Conservation (phyloP, 2,888 invertebrate genomes). For the Cephus sareptanus region DNA sequence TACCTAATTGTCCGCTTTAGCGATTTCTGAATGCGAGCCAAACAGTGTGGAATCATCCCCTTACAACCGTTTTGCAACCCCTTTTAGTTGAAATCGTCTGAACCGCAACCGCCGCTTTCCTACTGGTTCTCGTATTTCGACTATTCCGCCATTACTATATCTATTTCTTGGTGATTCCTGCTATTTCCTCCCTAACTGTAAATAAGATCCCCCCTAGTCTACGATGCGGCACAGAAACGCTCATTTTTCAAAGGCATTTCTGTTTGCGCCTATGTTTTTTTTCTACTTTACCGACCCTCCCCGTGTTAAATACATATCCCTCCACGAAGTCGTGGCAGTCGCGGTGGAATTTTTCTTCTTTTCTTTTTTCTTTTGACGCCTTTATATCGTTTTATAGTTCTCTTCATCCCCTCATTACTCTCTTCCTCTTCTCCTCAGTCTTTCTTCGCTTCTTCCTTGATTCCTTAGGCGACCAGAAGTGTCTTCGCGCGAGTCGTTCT, state of each 20-base stretch:
- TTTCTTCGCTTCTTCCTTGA: background rate
- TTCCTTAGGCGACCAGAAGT: background rate
- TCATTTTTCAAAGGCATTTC: background rate
- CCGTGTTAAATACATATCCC: background rate
- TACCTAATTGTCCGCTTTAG: background rate
- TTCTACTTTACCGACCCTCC: background rate
- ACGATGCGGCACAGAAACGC: background rate
- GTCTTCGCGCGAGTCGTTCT: background rate
- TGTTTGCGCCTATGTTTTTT: background rate
- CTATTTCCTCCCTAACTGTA: background rate
- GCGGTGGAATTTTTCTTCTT: background rate
- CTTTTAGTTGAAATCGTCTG: background rate
- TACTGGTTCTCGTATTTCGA: background rate
- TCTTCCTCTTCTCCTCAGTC: background rate
- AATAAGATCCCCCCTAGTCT: background rate
- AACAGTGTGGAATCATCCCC: background rate
- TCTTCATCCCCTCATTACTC: background rate
- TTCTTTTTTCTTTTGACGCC: background rate
- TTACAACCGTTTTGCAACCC: background rate
- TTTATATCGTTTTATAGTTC: background rate
- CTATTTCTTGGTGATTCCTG: background rate
- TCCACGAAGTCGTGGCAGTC: background rate
- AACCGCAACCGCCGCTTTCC: background rate
- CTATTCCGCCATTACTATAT: background rate
- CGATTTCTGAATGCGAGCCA: conserved; percentile 2